Evolutionary conservation across 2,797 vertebrate genomes (phyloP).

Genomic region (Varecia variegata): DNA sequence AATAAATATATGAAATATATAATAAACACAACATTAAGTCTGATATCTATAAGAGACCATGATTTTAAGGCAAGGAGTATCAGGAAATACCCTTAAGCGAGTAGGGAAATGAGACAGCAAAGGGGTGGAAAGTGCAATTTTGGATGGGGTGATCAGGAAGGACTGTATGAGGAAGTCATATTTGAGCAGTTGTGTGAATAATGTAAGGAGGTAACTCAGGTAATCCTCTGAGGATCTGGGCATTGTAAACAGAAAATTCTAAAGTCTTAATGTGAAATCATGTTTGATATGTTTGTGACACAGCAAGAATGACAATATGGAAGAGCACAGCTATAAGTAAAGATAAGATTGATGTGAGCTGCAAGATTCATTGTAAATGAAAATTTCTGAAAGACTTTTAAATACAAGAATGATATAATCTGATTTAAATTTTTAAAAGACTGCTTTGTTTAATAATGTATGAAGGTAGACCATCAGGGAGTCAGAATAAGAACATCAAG

Average conservation of each 20-base stretch:
- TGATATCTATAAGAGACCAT: neutral
- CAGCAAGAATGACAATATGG: neutral
- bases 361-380: neutral
- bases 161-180: neutral
- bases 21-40: neutral
- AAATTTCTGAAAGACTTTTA: neutral
- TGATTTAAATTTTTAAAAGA: neutral
- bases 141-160: neutral
- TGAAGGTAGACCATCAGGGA: neutral
- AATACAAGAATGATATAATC: neutral
- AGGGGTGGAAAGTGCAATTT: neutral
- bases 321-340: neutral
- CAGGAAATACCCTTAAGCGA: neutral
- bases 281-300: neutral
- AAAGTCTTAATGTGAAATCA: neutral
- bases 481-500: slow-evolving; percentile 3
- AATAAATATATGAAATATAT: neutral
- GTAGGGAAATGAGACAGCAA: neutral
- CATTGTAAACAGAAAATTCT: neutral
- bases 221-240: neutral
- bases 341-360: neutral
- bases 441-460: neutral
- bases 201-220: neutral
- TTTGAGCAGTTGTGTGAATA: neutral
- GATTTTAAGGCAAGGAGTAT: neutral